Evolutionary conservation across 2,797 vertebrate species (phyloP), one percentile per base, ranked within the genome.

Genomic region (Gymnothorax javanicus): DNA sequence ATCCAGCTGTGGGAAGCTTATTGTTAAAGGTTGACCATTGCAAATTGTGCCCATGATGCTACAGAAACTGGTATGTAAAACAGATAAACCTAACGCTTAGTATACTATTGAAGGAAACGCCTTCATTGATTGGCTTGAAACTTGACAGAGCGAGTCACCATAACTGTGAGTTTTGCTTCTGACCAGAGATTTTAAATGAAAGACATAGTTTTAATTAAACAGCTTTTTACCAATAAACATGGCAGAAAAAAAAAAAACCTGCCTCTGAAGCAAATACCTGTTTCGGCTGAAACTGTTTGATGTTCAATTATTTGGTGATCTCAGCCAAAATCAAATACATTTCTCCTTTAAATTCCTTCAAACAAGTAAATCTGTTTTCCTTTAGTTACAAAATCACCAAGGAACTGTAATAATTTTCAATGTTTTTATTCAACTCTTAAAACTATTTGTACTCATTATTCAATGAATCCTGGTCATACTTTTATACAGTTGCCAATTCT

Each of bases 1-100:
- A 85, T 25, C 84, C 64, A 56, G 57, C 43, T 23, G 13, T 13
- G 9, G 43, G 67, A 13, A 85, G 50, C 52, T 73, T 56, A 57
- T 71, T 58, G 69, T 25, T 57, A 71, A 69, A 85, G 83, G 64
- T 33, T 25, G 54, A 73, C 20, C 13, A 77, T 4, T 57, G 25
- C 23, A n/a, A 25, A 11, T 57, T 58, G 60, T 57, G 67, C 75
- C 54, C 82, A 73, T 83, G 67, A 67, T 62, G 73, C 58, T 56
- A 85, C 25, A 23, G 60, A 17, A 59, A 54, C 33, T 83, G 79
- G 60, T 27, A 11, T 60, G 50, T 69, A 82, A 82, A 86, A 56
- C 25, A 59, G 82, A 79, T 50, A 57, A 4, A 23, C 15, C 43
- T 8, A 13, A 59, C 33, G 33, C 33, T 86, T n/a, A 50, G 43